Base-by-base conservation (phyloP, 2,888 invertebrate species). In the Galerucella calmariensis region DNA sequence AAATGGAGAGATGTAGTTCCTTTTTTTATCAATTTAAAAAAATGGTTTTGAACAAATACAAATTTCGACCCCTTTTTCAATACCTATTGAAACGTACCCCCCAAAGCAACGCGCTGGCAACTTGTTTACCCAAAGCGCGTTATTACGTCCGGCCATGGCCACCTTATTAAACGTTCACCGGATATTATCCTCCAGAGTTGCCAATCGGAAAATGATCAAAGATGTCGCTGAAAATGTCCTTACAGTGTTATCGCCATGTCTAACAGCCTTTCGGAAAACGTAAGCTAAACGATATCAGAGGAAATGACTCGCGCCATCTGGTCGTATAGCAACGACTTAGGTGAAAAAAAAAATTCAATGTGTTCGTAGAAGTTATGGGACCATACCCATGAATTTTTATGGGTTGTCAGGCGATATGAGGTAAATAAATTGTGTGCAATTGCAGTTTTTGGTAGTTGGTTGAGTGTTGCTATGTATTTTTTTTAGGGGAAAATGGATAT, bases 141-240 rank as follows among this genome's bases (percentile, higher is more conserved):
- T 83, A 83, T 83, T 83, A 79, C 83, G 82, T 83, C 83, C 83
- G 83, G 83, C 76, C 77, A 76, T 77, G 74, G 76, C 79, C 80
- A 79, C 79, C 81, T 81, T 82, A 83, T 82, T 83, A 82, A 82
- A 82, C 79, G 75, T 75, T 78, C 79, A 77, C 83, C 82, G 83
- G 83, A 83, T 83, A 83, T 83, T 82, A 83, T 82, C 80, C 78
- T 79, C 78, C 77, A 66, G 78, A 74, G 79, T 80, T 79, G 73
- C 78, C 79, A 80, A 81, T 82, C 80, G 80, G 79, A 81, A 82
- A 79, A 82, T 81, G 79, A 82, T 82, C 83, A 82, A 82, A 82
- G 82, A 75, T 74, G 79, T 77, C 74, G 72, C 75, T 71, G 68
- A 68, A 74, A 75, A 73, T 71, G 75, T 74, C 72, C 70, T 75